These are phyloP conservation scores for Drosophila saltans DNA, from an alignment of 1,140 invertebrate species.

Conservation along the genomic window DNA sequence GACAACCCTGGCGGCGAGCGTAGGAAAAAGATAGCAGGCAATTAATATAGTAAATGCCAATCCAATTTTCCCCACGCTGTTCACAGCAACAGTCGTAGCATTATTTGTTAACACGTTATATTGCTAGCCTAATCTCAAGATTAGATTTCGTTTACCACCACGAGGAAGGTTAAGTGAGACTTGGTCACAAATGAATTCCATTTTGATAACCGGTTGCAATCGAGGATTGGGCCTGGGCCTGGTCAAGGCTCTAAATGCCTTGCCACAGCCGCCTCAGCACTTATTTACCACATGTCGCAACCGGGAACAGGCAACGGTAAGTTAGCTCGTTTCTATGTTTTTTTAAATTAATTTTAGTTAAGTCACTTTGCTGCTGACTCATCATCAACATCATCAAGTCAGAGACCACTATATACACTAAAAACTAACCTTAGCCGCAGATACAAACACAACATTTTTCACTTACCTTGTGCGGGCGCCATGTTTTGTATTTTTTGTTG, in stretches of 20 bases:
- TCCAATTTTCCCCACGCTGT: slow-evolving; percentile 1
- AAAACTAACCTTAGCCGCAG: slow-evolving; percentile 34
- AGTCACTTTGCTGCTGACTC: slow-evolving; percentile 51
- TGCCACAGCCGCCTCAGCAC: slow-evolving; percentile 85
- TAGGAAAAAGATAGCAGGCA: slow-evolving; percentile 11
- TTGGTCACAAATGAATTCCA: slow-evolving; percentile 86
- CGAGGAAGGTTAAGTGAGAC: not conserved
- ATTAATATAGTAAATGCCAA: slow-evolving; percentile 11
- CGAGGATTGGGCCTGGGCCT: slow-evolving; percentile 93
- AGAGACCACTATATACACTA: slow-evolving; percentile 45
- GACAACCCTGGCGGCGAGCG: slow-evolving; percentile 11
- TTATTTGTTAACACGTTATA: slow-evolving; percentile 13
- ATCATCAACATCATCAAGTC: slow-evolving; percentile 9
- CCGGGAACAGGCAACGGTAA: slow-evolving; percentile 86
- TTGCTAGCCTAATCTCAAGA: slow-evolving; percentile 54
- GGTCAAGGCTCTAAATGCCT: slow-evolving; percentile 86
- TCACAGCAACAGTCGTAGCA: slow-evolving; percentile 1
- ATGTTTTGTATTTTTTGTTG: slow-evolving; percentile 58
- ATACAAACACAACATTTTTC: slow-evolving; percentile 14
- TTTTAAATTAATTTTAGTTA: slow-evolving; percentile 21
- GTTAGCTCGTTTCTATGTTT: slow-evolving; percentile 14
- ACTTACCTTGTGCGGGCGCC: slow-evolving; percentile 78
- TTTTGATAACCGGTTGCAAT: slow-evolving; percentile 94
- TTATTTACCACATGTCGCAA: slow-evolving; percentile 91
- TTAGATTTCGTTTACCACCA: slow-evolving; percentile 56